A percentile compares a stretch with the other conserved stretches of the same genome.
Conservation (phyloP, 1,140 invertebrate species). For the Lepidurus packardi region DNA sequence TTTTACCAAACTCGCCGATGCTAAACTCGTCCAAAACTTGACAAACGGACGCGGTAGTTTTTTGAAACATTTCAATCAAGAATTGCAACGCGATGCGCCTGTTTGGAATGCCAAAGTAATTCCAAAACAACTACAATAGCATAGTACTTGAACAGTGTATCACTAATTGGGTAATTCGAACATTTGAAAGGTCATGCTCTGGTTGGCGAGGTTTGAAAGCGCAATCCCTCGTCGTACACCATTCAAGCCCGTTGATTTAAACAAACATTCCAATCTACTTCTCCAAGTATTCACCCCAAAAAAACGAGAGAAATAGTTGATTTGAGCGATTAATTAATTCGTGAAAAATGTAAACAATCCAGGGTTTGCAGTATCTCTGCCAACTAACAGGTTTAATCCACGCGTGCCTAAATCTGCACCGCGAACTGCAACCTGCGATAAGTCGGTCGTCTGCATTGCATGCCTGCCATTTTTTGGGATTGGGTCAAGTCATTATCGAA, state of each 20-base stretch:
- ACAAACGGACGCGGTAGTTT: neutral
- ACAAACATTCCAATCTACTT: neutral
- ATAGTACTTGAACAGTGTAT: neutral
- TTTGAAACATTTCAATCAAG: neutral
- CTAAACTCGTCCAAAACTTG: neutral
- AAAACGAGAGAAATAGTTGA: neutral
- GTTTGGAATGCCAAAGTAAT: slow-evolving; percentile 7
- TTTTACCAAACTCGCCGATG: neutral
- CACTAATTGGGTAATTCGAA: neutral
- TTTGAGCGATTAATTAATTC: too few relatives aligned
- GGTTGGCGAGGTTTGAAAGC: neutral
- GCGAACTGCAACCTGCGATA: neutral
- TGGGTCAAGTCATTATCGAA: neutral
- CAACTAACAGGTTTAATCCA: neutral
- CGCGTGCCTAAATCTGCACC: neutral
- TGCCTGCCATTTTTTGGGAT: neutral
- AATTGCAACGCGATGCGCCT: neutral
- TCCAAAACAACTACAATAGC: neutral
- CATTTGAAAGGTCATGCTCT: neutral
- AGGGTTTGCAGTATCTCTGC: neutral
- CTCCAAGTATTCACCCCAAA: neutral
- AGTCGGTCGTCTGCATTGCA: neutral
- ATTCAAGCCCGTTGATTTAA: neutral
- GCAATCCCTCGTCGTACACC: neutral
- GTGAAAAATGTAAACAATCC: neutral